Base-by-base conservation (phyloP, 2,888 invertebrate genomes). In the Heliconius erato region DNA sequence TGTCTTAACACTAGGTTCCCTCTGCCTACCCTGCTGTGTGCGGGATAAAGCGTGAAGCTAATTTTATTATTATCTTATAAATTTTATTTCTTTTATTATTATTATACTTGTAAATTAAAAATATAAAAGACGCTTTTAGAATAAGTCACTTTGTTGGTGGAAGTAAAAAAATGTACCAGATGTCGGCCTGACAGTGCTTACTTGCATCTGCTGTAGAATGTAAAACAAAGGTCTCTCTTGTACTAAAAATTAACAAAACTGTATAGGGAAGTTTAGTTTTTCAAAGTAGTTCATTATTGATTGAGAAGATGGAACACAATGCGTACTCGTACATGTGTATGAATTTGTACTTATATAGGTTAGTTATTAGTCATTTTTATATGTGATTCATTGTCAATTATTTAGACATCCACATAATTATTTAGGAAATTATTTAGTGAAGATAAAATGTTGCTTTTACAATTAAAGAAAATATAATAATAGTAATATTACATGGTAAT, bases 121-220 rank as follows among this genome's bases (percentile, higher is more conserved):
- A 82, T 68, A 86, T 86, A 85, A 83, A 86, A 85, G 74, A 79
- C 79, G 85, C 79, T 82, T 85, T 88, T 82, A 88, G 86, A 89
- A 91, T 91, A 85, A 87, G 85, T 87, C 89, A 87, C 87, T 86
- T 84, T 88, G 71, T 89, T 86, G 90, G 89, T 92, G 91, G 91
- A 92, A 93, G 88, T 90, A 94, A 95, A 95, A 95, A 95, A 94
- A 91, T 91, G 91, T 83, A 90, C 93, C 95, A 95, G 95, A 95
- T 95, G 95, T 95, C 86, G 92, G 88, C 87, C 88, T 90, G 90
- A 88, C 91, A 89, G 92, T 93, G 93, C 93, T 95, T 93, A 93
- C 94, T 92, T 94, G 92, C 95, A 94, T 94, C 94, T 94, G 94
- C 89, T 91, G 40, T 88, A 89, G 92, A 93, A 95, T 91, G 40